Evolutionary conservation across 2,888 invertebrate genomes (phyloP).

Genomic region (Xanthia togata): DNA sequence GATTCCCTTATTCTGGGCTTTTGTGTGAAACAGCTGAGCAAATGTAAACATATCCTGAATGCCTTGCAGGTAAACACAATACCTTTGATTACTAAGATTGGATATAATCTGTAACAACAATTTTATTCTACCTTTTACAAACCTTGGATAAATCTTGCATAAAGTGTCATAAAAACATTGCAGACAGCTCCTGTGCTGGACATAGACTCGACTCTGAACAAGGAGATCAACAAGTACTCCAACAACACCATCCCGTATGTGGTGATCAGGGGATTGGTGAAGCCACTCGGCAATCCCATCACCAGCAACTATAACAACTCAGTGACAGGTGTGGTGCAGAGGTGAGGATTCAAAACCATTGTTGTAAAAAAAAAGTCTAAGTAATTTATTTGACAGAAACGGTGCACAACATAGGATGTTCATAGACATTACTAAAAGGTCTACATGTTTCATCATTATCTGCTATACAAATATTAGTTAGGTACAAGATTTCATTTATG

Average conservation of each 20-base stretch:
- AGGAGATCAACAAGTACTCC: slow-evolving; percentile 91
- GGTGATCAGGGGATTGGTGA: slow-evolving; percentile 94
- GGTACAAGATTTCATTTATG: not conserved
- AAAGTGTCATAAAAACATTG: slow-evolving; percentile 51
- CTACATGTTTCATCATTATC: not conserved
- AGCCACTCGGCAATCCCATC: slow-evolving; percentile 94
- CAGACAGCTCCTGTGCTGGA: slow-evolving; percentile 93
- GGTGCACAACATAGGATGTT: not conserved
- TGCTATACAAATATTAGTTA: not conserved
- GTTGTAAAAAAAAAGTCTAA: not conserved
- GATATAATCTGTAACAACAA: not conserved
- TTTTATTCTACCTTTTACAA: not conserved
- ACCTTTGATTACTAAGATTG: not conserved
- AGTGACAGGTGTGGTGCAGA: slow-evolving; percentile 94
- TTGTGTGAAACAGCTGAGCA: slow-evolving; percentile 93
- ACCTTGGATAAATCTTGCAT: not conserved
- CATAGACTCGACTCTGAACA: slow-evolving; percentile 91
- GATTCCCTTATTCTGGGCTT: slow-evolving; percentile 94
- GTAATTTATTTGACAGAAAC: not conserved
- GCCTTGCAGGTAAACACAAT: slow-evolving; percentile 91
- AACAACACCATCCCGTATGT: slow-evolving; percentile 93
- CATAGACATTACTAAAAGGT: not conserved
- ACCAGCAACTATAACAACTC: slow-evolving; percentile 93
- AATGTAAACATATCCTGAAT: slow-evolving; percentile 93
- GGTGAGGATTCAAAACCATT: slow-evolving; percentile 74